Percentiles rank a stretch among this genome's conserved stretches.
Evolutionary conservation across 2,113 vertebrate genomes (phyloP).

Genomic region (Atrichornis clamosus): DNA sequence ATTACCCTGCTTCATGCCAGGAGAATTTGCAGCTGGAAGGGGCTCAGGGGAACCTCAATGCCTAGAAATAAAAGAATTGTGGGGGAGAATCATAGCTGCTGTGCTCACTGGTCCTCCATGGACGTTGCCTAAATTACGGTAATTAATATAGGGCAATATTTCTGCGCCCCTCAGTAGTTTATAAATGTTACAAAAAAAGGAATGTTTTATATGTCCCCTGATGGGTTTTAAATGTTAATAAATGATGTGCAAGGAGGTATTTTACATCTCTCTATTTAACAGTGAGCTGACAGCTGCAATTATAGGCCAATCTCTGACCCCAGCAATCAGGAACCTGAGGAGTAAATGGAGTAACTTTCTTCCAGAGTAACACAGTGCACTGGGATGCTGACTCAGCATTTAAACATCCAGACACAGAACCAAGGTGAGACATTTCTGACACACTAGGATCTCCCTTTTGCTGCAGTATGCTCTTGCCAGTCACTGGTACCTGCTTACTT

Average conservation of each 20-base stretch:
- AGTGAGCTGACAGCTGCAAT: slow-evolving; percentile 51
- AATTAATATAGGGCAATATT: slow-evolving; percentile 51
- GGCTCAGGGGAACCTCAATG: not conserved
- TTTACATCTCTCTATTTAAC: slow-evolving; percentile 55
- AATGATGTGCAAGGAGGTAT: slow-evolving; percentile 49
- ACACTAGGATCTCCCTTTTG: not conserved
- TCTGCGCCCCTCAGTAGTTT: slow-evolving; percentile 36
- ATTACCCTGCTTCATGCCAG: not conserved
- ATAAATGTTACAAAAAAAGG: slow-evolving; percentile 59
- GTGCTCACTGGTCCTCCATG: not conserved
- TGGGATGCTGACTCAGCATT: not conserved
- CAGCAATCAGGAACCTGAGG: not conserved
- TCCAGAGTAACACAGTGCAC: not conserved
- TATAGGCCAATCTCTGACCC: slow-evolving; percentile 8
- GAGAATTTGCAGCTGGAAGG: slow-evolving; percentile 38
- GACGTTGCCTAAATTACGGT: slow-evolving; percentile 22
- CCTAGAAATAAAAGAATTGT: not conserved
- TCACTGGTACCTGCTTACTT: not conserved
- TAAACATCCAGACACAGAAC: not conserved
- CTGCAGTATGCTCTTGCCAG: not conserved
- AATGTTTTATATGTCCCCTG: slow-evolving; percentile 52
- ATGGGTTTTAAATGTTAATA: slow-evolving; percentile 60
- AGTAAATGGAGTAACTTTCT: not conserved
- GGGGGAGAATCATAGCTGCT: not conserved
- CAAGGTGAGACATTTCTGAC: not conserved